phyloP scores from a whole-genome alignment of 1,140 invertebrate genomes.

The Megalonaias nervosa region DNA sequence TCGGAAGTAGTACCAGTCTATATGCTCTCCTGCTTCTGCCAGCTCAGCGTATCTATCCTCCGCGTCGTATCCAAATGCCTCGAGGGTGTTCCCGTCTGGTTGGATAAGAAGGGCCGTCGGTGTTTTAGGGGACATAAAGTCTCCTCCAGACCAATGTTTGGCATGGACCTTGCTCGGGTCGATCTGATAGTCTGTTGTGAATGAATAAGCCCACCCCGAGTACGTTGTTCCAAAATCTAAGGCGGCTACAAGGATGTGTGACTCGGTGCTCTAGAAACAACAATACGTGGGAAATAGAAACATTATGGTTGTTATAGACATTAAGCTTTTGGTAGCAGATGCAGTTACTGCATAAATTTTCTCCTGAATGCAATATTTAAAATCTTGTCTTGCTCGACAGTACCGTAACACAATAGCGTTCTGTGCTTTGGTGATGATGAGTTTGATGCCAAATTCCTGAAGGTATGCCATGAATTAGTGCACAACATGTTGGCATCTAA shows the following conservation, averaged over 20 bases:
- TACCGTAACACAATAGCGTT: too few relatives aligned
- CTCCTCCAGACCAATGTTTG: not conserved
- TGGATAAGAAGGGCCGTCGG: slow-evolving; percentile 5
- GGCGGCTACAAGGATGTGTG: not conserved
- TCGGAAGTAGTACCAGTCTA: not conserved
- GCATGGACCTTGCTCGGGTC: slow-evolving; percentile 1
- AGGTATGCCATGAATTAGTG: too few relatives aligned
- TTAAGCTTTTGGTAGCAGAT: too few relatives aligned
- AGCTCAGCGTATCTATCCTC: slow-evolving; percentile 4
- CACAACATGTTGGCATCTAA: too few relatives aligned
- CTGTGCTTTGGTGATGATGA: too few relatives aligned
- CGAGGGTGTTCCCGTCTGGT: slow-evolving; percentile 5
- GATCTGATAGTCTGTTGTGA: not conserved
- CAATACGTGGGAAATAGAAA: too few relatives aligned
- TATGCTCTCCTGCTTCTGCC: not conserved
- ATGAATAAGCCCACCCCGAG: slow-evolving; percentile 7
- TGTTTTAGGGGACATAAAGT: not conserved
- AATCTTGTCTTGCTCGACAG: too few relatives aligned
- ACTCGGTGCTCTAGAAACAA: too few relatives aligned
- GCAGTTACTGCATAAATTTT: too few relatives aligned
- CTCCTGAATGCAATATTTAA: too few relatives aligned
- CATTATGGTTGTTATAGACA: too few relatives aligned
- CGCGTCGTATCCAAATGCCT: slow-evolving; percentile 19
- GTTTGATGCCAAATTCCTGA: too few relatives aligned
- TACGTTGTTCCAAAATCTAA: slow-evolving; percentile 9